These are phyloP conservation scores for Melanchra persicariae DNA, from an alignment of 2,888 invertebrate species.

Conservation along the genomic window DNA sequence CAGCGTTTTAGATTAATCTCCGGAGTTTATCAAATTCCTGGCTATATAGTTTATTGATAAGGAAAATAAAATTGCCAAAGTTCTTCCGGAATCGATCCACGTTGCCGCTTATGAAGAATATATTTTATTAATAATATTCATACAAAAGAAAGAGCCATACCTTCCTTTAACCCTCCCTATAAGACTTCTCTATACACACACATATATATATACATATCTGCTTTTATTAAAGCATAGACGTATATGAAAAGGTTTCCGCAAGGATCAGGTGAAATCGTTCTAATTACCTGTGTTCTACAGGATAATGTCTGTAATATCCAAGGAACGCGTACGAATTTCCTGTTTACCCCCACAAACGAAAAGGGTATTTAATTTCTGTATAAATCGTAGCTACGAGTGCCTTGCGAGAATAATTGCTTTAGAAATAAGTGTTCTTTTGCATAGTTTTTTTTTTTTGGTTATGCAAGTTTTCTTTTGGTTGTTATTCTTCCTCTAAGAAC, in stretches of 20 bases:
- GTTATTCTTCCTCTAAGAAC: constrained; percentile 2
- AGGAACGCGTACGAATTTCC: constrained; percentile 62
- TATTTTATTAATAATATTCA: neutral
- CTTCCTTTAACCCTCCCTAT: neutral
- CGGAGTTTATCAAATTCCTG: constrained; percentile 41
- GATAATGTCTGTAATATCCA: constrained; percentile 58
- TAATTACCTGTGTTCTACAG: constrained; percentile 63
- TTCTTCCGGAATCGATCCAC: neutral
- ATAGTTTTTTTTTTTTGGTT: constrained; percentile 24
- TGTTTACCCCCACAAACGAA: constrained; percentile 55
- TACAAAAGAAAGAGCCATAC: neutral
- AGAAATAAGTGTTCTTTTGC: constrained; percentile 21
- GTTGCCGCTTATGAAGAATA: neutral
- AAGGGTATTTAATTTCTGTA: constrained; percentile 61
- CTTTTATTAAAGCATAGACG: constrained; percentile 50
- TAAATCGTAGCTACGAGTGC: constrained; percentile 53
- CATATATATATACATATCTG: neutral
- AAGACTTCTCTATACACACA: neutral
- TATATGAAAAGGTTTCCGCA: constrained; percentile 61
- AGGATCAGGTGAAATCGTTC: constrained; percentile 63
- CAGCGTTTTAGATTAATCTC: constrained; percentile 40
- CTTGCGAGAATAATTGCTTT: constrained; percentile 50
- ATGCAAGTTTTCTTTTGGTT: neutral
- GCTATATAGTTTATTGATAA: constrained; percentile 25
- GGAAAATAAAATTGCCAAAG: constrained; percentile 20